Percentiles rank a stretch among this genome's conserved stretches.
Evolutionary conservation across 2,797 vertebrate genomes (phyloP).

Genomic region (Sebastes diploproa): DNA sequence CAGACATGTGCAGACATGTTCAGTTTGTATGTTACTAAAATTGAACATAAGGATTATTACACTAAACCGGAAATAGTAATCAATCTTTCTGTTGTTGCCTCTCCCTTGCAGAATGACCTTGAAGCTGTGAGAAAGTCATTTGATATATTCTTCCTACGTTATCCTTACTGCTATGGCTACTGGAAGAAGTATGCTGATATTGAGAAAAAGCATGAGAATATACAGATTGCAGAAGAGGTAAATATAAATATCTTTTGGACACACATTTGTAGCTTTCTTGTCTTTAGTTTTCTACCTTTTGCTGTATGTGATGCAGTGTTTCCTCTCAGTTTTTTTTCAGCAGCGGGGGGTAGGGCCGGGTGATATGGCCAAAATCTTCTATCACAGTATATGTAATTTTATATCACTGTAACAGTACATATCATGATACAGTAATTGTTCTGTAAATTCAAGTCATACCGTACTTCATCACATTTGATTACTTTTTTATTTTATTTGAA

Average conservation of each 20-base stretch:
- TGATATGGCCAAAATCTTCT: too few species aligned
- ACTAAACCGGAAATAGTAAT: background rate
- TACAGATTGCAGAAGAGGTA: slow-evolving; percentile 97
- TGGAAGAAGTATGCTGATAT: slow-evolving; percentile 99
- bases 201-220: slow-evolving; percentile 91
- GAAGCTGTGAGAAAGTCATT: slow-evolving; percentile 90
- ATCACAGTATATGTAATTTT: too few species aligned
- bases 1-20: background rate
- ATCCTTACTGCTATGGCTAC: slow-evolving; percentile 98
- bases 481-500: too few species aligned
- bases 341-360: too few species aligned
- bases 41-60: background rate
- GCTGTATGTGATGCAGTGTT: background rate
- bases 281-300: background rate
- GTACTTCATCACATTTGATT: too few species aligned
- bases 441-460: too few species aligned
- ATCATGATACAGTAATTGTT: too few species aligned
- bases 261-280: background rate
- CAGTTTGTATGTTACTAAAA: background rate
- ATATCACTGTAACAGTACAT: too few species aligned
- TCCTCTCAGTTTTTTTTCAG: too few species aligned
- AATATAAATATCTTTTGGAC: slow-evolving; percentile 1
- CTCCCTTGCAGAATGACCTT: slow-evolving; percentile 86
- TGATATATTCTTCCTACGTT: slow-evolving; percentile 93
- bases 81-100: background rate